A percentile compares a stretch with the other conserved stretches of the same genome.
Conservation (phyloP, 2,888 invertebrate species). For the Agelastica alni region DNA sequence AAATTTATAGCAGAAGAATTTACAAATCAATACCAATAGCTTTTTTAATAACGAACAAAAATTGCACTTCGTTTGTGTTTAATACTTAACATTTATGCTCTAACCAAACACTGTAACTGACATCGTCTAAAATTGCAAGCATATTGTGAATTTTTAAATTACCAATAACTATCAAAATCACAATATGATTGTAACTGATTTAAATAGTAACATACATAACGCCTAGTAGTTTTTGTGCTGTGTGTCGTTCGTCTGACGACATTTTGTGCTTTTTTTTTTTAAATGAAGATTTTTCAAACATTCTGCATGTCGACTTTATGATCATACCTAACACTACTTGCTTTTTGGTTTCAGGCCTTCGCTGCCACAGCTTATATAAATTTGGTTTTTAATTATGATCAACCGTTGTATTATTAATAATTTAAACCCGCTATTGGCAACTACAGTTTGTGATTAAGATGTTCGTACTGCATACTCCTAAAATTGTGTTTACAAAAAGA, state of each 20-base stretch:
- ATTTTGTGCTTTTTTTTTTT: slow-evolving; percentile 36
- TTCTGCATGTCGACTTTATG: slow-evolving; percentile 55
- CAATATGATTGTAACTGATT: slow-evolving; percentile 49
- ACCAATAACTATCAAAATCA: slow-evolving; percentile 44
- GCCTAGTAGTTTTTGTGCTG: slow-evolving; percentile 38
- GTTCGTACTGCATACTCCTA: not conserved
- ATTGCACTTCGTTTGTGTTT: not conserved
- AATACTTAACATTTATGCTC: not conserved
- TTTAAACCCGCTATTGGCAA: slow-evolving; percentile 36
- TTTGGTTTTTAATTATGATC: slow-evolving; percentile 16
- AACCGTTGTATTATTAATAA: slow-evolving; percentile 16
- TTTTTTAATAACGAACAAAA: too few relatives aligned
- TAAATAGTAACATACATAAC: slow-evolving; percentile 26
- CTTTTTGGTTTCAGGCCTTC: slow-evolving; percentile 51
- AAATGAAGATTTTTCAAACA: slow-evolving; percentile 55
- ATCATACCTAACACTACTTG: slow-evolving; percentile 49
- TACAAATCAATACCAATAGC: too few relatives aligned
- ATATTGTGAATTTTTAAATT: slow-evolving; percentile 45
- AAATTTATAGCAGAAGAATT: too few relatives aligned
- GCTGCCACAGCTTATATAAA: slow-evolving; percentile 45
- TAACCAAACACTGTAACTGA: slow-evolving; percentile 42
- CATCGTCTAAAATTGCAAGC: slow-evolving; percentile 44
- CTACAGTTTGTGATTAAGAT: not conserved
- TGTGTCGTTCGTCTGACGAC: slow-evolving; percentile 16
- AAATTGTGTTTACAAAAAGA: slow-evolving; percentile 1